phyloP scores from a whole-genome alignment of 2,797 vertebrate species.

The Myoxocephalus aenaeus region DNA sequence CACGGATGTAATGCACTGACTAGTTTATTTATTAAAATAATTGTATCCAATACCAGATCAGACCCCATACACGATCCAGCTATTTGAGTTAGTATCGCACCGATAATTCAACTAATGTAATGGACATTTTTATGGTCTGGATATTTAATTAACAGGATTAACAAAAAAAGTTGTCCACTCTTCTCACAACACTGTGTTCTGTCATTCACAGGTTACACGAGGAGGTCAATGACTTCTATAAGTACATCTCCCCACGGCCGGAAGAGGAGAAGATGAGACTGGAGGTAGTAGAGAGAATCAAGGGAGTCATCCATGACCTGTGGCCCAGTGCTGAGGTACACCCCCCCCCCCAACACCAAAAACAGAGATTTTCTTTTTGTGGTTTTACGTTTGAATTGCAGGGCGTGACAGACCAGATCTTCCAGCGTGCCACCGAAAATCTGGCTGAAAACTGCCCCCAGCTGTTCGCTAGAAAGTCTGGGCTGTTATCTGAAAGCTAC shows the following conservation, averaged over 20 bases:
- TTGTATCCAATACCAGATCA: neutral
- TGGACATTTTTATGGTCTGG: neutral
- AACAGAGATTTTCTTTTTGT: neutral
- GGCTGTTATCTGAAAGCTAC: neutral
- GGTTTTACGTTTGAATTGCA: neutral
- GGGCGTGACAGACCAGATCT: neutral
- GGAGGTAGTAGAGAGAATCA: conserved; percentile 97
- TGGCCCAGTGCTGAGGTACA: conserved; percentile 97
- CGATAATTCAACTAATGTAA: neutral
- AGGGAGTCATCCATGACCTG: conserved; percentile 94
- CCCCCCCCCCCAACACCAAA: neutral
- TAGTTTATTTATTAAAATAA: neutral
- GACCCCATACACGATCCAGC: neutral
- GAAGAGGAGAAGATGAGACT: conserved; percentile 96
- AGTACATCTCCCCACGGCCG: conserved; percentile 94
- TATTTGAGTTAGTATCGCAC: neutral
- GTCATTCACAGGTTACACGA: conserved; percentile 89
- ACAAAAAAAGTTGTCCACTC: neutral
- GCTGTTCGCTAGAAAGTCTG: neutral
- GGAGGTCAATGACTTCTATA: conserved; percentile 97
- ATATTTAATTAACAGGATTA: neutral
- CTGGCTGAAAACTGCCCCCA: neutral
- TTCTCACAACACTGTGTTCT: conserved; percentile 12
- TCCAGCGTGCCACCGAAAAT: neutral
- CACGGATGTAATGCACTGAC: neutral